A percentile compares a stretch with the other conserved stretches of the same genome.
Conservation (phyloP, 2,888 invertebrate species). For the Linhomoeus sp. region DNA sequence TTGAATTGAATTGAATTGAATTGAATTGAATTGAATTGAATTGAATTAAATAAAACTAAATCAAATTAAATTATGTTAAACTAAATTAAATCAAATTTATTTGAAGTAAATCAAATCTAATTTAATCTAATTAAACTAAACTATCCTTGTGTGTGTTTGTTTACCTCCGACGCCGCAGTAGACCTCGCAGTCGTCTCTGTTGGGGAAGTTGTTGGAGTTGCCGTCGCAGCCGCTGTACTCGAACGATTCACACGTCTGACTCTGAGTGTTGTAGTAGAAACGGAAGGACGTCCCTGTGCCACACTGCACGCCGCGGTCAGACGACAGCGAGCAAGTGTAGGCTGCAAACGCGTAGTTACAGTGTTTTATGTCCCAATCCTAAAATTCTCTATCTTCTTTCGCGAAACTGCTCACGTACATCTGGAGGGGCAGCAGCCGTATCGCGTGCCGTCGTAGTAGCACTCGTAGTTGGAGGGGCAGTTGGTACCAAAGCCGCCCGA, state of each 20-base stretch:
- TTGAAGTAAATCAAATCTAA: no score
- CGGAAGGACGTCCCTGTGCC: slow-evolving; percentile 20
- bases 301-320: slow-evolving; percentile 22
- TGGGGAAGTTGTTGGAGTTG: slow-evolving; percentile 24
- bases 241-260: slow-evolving; percentile 13
- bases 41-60: no score
- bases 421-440: slow-evolving; percentile 26
- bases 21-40: no score
- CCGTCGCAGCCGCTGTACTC: slow-evolving; percentile 25
- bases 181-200: slow-evolving; percentile 19
- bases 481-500: background rate
- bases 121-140: no score
- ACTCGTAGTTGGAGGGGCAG: slow-evolving; percentile 9
- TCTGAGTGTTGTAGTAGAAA: slow-evolving; percentile 9
- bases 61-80: no score
- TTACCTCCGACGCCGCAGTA: slow-evolving; percentile 19
- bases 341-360: slow-evolving; percentile 11
- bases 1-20: no score
- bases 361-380: no score
- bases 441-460: slow-evolving; percentile 18
- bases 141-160: no score
- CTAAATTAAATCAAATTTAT: no score
- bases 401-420: no score
- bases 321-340: slow-evolving; percentile 22
- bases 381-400: no score